Base-by-base conservation (phyloP, 2,888 invertebrate genomes). In the Cryptocheilus praepositus region DNA sequence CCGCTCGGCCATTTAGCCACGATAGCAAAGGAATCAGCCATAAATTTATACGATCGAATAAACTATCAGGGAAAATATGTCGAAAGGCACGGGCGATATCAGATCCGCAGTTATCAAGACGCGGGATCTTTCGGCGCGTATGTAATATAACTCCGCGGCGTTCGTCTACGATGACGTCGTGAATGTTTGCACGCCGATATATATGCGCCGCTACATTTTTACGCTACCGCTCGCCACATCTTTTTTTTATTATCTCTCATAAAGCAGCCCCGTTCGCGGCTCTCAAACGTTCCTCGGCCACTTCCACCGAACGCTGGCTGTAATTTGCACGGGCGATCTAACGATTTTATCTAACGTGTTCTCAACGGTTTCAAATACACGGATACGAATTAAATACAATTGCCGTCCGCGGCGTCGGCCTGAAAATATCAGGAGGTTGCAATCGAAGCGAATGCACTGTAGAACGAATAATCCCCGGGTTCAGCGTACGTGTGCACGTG, bases 301-400 rank as follows among this genome's bases (percentile, higher is more conserved):
- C 36, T 36, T 36, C 36, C 13, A 36, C 36, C 36, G 36, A 36
- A 36, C 36, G 36, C 11, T 11, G 46, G 13, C 49, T 28, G 53
- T 52, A 74, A 67, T 74, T 71, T 67, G 58, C 69, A 51, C 18
- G 53, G 55, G 25, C 43, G 45, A 63, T 64, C 56, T 61, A 66
- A 67, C 61, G 65, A 72, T 72, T 67, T 74, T 71, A 70, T 75
- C 72, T 55, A 49, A 64, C 54, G 53, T 43, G 18, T 44, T 28
- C 45, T 59, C 18, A 54, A 55, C 19, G 36, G 45, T 45, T n/a
- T 19, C 51, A 44, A 43, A 16, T 55, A 49, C 45, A 51, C 22
- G 44, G 43, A 51, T n/a, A 61, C 46, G 65, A 63, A 71, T 70
- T 66, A 66, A 69, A 60, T 70, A 60, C 65, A 60, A 69, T 70